A percentile compares a stretch with the other conserved stretches of the same genome.
phyloP scores from a whole-genome alignment of 1,140 invertebrate genomes.

The Hyles vespertilio region DNA sequence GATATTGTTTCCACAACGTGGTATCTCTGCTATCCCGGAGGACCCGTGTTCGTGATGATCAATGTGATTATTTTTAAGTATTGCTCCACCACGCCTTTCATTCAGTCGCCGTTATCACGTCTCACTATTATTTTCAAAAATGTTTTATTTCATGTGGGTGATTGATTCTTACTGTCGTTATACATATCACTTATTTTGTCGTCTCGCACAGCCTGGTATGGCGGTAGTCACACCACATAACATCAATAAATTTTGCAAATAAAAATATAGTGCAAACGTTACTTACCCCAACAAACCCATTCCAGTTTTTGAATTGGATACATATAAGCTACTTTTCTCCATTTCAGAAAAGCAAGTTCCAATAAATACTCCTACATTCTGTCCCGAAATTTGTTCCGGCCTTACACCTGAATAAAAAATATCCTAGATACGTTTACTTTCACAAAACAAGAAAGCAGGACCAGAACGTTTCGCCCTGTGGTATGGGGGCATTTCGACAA shows the following conservation, averaged over 20 bases:
- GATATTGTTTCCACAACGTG: too few species aligned
- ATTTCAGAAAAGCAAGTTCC: slow-evolving; percentile 81
- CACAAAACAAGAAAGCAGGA: neutral
- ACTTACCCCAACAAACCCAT: slow-evolving; percentile 83
- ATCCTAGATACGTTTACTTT: neutral
- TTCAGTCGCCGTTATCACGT: too few species aligned
- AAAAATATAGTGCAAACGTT: neutral
- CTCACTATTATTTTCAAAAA: too few species aligned
- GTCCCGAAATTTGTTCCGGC: slow-evolving; percentile 77
- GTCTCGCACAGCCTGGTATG: slow-evolving; percentile 19
- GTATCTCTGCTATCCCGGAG: too few species aligned
- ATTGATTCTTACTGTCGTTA: neutral
- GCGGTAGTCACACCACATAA: slow-evolving; percentile 3
- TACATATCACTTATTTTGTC: neutral
- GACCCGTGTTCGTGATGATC: too few species aligned
- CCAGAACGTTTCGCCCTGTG: neutral
- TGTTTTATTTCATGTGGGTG: too few species aligned
- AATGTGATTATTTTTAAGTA: too few species aligned
- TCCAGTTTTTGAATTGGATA: slow-evolving; percentile 77
- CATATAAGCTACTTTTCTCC: slow-evolving; percentile 81
- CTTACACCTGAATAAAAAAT: slow-evolving; percentile 76
- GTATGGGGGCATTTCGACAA: too few species aligned
- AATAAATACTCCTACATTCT: slow-evolving; percentile 82
- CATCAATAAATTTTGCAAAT: neutral
- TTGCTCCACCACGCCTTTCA: too few species aligned